A percentile compares a stretch with the other conserved stretches of the same genome.
Evolutionary conservation across 2,797 vertebrate species (phyloP).

Genomic region (Coranthus polyacanthus): DNA sequence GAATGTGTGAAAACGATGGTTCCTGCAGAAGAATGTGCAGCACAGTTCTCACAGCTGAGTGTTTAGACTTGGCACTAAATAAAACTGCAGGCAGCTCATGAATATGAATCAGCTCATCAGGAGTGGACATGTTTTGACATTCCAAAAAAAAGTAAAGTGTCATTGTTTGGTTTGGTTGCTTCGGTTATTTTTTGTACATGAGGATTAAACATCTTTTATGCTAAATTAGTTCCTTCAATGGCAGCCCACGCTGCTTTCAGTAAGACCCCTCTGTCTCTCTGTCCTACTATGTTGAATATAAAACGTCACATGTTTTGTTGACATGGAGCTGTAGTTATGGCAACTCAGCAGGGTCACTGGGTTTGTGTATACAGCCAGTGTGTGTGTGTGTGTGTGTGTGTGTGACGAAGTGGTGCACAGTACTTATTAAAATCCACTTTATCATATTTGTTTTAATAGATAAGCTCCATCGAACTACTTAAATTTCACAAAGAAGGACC

Average conservation of each 20-base stretch:
- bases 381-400: conserved; percentile 19
- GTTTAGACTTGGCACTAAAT: conserved; percentile 35
- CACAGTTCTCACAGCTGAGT: conserved; percentile 38
- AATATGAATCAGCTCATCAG: conserved; percentile 66
- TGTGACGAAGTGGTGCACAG: conserved; percentile 33
- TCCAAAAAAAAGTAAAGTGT: conserved; percentile 45
- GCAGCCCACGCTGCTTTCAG: conserved; percentile 56
- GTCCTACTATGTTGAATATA: conserved; percentile 59
- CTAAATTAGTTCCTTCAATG: conserved; percentile 58
- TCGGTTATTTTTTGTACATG: conserved; percentile 46
- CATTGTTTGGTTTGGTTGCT: conserved; percentile 40
- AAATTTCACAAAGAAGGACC: conserved; percentile 30
- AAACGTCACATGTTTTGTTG: conserved; percentile 77
- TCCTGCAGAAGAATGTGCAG: conserved; percentile 29
- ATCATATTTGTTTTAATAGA: conserved; percentile 66
- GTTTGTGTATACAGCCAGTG: conserved; percentile 57
- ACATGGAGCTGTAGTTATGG: conserved; percentile 72
- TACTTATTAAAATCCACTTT: conserved; percentile 53
- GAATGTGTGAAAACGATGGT: conserved; percentile 5
- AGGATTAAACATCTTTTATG: conserved; percentile 63
- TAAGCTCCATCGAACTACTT: conserved; percentile 37
- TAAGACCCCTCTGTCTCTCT: conserved; percentile 31
- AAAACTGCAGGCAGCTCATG: conserved; percentile 58
- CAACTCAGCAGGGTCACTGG: conserved; percentile 67
- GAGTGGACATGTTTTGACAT: conserved; percentile 59